Evolutionary conservation across 2,113 vertebrate species (phyloP), one percentile per base, ranked within the genome.

Genomic region (Triplophysa siluroides): DNA sequence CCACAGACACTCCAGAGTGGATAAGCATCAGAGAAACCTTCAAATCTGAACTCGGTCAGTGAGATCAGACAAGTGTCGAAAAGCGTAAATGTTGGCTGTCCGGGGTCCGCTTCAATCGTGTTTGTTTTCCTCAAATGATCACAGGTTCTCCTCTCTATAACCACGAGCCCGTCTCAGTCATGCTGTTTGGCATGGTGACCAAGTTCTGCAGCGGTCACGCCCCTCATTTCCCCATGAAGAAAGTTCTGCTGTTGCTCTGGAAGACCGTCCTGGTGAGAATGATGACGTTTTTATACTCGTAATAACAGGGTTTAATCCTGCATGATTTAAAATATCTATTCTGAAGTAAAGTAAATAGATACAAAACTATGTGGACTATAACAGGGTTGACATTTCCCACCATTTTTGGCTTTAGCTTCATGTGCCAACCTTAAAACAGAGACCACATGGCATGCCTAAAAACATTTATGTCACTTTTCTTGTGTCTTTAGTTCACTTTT

Each of bases 201-300:
- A 98, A 98, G 87, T 98, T 98, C 91, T 98, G 97, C 92, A 98
- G 96, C 0, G 96, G 97, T 79, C 97, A 98, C 0, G 97, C 97
- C 1, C 97, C 97, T 0, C 97, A 98, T 79, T 98, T 98, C 81
- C 97, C 97, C 50, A 98, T 98, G 97, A 98, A 98, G 91, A 98
- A 98, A 82, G 97, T 97, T 60, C 86, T 98, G 29, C 81, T 98
- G 86, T 90, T 98, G 85, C 91, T 98, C 24, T 98, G 97, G 97
- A 98, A 98, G 86, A 97, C 93, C 47, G 94, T 99, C 21, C 89
- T 99, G 95, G 98, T 99, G 85, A 95, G 23, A 23, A 4, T 7
- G 11, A 12, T 26, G 14, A 60, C 7, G 18, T 56, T n/a, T 14
- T 52, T 52, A 52, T 45, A 7, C 5, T 38, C 43, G 11, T 9